These are phyloP conservation scores for Terebella lapidaria DNA, from an alignment of 2,888 invertebrate genomes.

Conservation along the genomic window DNA sequence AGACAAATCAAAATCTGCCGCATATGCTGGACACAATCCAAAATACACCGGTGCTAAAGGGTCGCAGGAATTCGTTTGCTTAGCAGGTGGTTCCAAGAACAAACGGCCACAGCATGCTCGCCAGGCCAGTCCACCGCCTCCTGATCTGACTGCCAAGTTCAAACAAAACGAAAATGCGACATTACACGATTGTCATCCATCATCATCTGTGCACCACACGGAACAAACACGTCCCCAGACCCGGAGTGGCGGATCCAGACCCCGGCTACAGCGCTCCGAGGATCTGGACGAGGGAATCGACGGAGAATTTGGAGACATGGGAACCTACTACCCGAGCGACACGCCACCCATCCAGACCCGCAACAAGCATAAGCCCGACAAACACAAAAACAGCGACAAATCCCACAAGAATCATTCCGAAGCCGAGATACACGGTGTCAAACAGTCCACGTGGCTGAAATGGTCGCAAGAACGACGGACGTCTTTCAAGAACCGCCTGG, in stretches of 20 bases:
- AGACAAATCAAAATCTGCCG: background rate
- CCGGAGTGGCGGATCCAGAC: background rate
- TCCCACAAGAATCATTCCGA: background rate
- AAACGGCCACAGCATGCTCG: background rate
- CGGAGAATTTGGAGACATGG: background rate
- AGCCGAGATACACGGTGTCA: background rate
- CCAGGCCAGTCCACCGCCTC: background rate
- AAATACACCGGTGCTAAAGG: background rate
- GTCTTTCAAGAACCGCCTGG: conserved; percentile 38
- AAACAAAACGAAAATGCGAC: background rate
- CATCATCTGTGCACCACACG: background rate
- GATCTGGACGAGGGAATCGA: background rate
- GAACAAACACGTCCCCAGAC: background rate
- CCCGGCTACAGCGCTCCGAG: background rate
- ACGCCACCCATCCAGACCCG: background rate
- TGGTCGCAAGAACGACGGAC: conserved; percentile 35
- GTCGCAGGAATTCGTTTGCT: background rate
- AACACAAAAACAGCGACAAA: background rate
- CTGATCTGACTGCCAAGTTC: background rate
- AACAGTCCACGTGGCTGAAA: conserved; percentile 24
- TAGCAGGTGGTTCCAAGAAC: background rate
- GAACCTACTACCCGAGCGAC: background rate
- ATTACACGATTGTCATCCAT: too few species aligned
- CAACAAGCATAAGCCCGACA: background rate
- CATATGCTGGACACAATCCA: background rate